Evolutionary conservation across 2,888 invertebrate genomes (phyloP), one percentile per base, ranked within the genome.

Genomic region (Caenorhabditis sulstoni): DNA sequence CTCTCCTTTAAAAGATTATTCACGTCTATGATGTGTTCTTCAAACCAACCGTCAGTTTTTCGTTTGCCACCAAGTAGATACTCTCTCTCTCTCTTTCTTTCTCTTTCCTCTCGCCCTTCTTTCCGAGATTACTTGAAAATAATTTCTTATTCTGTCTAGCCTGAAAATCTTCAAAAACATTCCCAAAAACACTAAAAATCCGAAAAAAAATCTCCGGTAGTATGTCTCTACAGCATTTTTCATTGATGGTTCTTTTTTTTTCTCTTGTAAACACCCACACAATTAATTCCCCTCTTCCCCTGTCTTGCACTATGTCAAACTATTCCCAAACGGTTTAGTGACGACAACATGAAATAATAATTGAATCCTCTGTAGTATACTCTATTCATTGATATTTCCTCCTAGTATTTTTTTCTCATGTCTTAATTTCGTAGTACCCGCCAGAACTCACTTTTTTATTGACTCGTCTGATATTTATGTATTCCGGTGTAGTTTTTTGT

Each of bases 21-120:
- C 70, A 61, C 53, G 70, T 70, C 70, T 22, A 61, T 61, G 70
- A 61, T 61, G 61, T 68, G 52, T 61, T 41, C 45, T 16, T 29
- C 7, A 29, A 29, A 29, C 3, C 3, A 29, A 29, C 4, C 29
- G n/a, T 29, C 41, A 41, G 2, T 41, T 41, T 41, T 14, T 2
- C 22, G 29, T 37, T 55, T 66, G 55, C 66, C 66, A 66, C 7
- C 7, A 45, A 53, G 55, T 45, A 66, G 55, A 66, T 66, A 47
- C 66, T 41, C 41, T 41, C 5, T 65, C 50, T n/a, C 3, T 45
- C 16, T 45, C 16, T 29, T 64, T 49, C 20, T 70, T 70, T 41
- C 18, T 23, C 23, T 22, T 18, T n/a, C n/a, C n/a, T n/a, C n/a
- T n/a, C n/a, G n/a, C 55, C 12, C 22, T 52, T 45, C 35, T 22